phyloP scores from a whole-genome alignment of 2,797 vertebrate genomes.

The Mormyrus proboscirostris region DNA sequence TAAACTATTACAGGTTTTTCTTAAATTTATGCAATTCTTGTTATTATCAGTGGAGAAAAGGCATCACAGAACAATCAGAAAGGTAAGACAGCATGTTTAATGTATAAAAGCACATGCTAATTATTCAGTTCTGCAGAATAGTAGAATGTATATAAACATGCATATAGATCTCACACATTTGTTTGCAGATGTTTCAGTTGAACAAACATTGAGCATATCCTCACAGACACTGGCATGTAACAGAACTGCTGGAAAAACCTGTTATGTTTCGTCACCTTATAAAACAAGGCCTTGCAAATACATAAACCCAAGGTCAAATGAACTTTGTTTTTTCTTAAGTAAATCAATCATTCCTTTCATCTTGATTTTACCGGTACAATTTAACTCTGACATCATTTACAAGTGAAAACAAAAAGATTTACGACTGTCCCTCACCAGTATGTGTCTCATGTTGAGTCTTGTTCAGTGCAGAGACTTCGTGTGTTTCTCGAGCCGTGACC shows the following conservation, averaged over 20 bases:
- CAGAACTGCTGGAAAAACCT: background rate
- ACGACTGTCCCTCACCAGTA: constrained; percentile 47
- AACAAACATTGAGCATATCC: background rate
- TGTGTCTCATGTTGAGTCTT: constrained; percentile 49
- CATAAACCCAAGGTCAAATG: background rate
- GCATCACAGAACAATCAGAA: background rate
- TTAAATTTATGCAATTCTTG: background rate
- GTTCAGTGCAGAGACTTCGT: constrained; percentile 33
- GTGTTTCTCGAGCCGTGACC: constrained; percentile 27
- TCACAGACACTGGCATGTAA: background rate
- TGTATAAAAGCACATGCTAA: background rate
- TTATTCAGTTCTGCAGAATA: background rate
- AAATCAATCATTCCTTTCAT: background rate
- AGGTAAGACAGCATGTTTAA: background rate
- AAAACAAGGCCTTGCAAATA: background rate
- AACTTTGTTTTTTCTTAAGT: background rate
- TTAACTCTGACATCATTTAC: background rate
- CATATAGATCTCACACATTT: background rate
- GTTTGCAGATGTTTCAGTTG: background rate
- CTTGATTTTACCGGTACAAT: background rate
- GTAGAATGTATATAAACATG: background rate
- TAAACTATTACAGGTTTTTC: background rate
- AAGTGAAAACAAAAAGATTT: constrained; percentile 16
- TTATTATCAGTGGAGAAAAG: background rate
- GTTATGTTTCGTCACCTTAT: background rate